Base-by-base conservation (phyloP, 2,797 vertebrate species). In the Urophycis tenuis region DNA sequence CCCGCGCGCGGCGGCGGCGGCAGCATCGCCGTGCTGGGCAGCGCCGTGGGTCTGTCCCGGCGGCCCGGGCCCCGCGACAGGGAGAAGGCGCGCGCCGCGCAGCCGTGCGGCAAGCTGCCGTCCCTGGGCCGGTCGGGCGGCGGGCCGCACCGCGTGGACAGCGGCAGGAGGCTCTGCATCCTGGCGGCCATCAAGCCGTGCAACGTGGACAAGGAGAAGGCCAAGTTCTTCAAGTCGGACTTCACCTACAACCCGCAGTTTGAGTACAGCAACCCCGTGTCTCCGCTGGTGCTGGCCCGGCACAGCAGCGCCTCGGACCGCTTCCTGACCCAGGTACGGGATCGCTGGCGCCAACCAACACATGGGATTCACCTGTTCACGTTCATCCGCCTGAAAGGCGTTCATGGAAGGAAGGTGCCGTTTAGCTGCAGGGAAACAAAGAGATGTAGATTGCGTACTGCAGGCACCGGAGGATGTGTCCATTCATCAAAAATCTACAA, bases 181-280 rank as follows among this genome's bases (percentile, higher is more conserved):
- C 90, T 98, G 39, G 88, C 95, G 0, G 96, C 96, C 5, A 95
- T 99, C 88, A 99, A 97, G 82, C 97, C 97, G 0, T 93, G 87
- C 75, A 99, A 99, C 0, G 93, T 98, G 73, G 95, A 97, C 83
- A 95, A 88, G 49, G 97, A 99, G 84, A 97, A 95, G 84, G 79
- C 84, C 31, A 94, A 90, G 60, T 99, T 99, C 87, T 98, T 98
- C 85, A 88, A 89, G 87, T 95, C 95, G 0, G 93, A 94, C 80
- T 97, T 95, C 88, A 92, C 81, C 15, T 97, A 96, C 87, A 94
- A 97, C 75, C 97, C 97, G 17, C 96, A 96, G 30, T 99, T 99
- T 90, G 94, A 96, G 39, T 99, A 99, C 80, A 93, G 91, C 75
- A 95, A 92, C 80, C 94, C 95, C 0, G 90, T 92, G 4, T 82